These are phyloP conservation scores for Apolygus lucorum DNA, from an alignment of 1,140 invertebrate genomes.

Conservation along the genomic window DNA sequence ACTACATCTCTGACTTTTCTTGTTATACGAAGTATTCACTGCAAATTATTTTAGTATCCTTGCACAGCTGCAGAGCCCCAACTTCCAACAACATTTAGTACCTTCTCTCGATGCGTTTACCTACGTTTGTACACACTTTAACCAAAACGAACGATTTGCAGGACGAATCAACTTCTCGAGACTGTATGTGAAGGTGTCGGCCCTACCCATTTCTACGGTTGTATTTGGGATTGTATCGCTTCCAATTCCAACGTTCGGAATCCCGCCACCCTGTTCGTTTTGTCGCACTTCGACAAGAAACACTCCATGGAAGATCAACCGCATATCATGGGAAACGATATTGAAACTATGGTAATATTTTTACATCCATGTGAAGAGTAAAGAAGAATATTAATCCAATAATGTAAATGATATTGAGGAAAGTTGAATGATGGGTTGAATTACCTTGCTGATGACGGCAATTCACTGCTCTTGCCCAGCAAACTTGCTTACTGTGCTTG, in stretches of 20 bases:
- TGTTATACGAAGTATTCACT: no score
- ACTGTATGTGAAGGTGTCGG: conserved; percentile 74
- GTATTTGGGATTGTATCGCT: conserved; percentile 79
- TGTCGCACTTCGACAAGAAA: conserved; percentile 75
- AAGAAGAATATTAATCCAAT: no score
- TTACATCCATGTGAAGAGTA: no score
- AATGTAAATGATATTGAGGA: not conserved
- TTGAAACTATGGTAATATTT: conserved; percentile 64
- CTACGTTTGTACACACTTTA: no score
- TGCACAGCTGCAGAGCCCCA: no score
- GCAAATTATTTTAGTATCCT: no score
- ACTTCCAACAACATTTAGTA: no score
- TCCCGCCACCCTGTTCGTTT: conserved; percentile 72
- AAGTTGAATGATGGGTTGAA: not conserved
- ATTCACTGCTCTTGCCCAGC: not conserved
- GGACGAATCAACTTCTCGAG: conserved; percentile 66
- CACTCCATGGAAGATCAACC: conserved; percentile 74
- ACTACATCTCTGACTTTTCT: no score
- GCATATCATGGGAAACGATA: conserved; percentile 76
- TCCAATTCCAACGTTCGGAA: conserved; percentile 75
- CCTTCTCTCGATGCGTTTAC: no score
- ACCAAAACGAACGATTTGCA: no score
- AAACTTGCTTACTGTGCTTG: not conserved
- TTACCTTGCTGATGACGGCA: not conserved
- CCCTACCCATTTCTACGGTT: conserved; percentile 72